Base-by-base conservation (phyloP, 2,797 vertebrate genomes). In the Hylomyscus alleni region DNA sequence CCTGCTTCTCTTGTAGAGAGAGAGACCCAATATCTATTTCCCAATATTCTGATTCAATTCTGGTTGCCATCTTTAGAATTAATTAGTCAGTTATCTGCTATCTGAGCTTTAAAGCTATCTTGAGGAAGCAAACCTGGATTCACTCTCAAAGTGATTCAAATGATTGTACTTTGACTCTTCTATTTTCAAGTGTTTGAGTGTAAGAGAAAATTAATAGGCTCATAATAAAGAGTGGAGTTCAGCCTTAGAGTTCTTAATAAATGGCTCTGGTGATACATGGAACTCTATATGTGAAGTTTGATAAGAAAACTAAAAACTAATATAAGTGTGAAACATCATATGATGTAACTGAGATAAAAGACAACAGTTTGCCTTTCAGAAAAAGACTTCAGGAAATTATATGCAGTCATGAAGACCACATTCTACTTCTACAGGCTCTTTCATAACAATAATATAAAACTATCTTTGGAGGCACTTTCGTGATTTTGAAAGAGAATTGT, bases 241-340 rank as follows among this genome's bases (percentile, higher is more conserved):
- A 91, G 52, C 40, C 73, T 92, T 62, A 2, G 13, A 87, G 92
- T 24, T 90, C 62, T 40, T 4, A 0, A 69, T 92, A 76, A 91
- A 47, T 93, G 65, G 12, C 80, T 83, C 88, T n/a, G 73, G 94
- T 91, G 62, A 31, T 76, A 75, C 62, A 65, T 52, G 89, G 50
- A 93, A 87, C 73, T 89, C 34, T 87, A 52, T 34, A 80, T 88
- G 69, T 92, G 19, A 97, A 96, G 37, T 76, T 92, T 89, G 96
- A 96, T 89, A 93, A 91, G 44, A 97, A 97, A 97, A 97, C 93
- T 97, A 97, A 96, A 97, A 96, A 67, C 91, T 90, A 78, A 91
- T 91, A 69, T 89, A 81, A 96, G 96, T 95, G 62, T 86, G 52
- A 94, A 94, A 94, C 94, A 95, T 6, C n/a, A 19, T 73, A 89